A percentile compares a stretch with the other conserved stretches of the same genome.
phyloP scores from a whole-genome alignment of 2,888 invertebrate genomes.

The Lycia hirtaria region DNA sequence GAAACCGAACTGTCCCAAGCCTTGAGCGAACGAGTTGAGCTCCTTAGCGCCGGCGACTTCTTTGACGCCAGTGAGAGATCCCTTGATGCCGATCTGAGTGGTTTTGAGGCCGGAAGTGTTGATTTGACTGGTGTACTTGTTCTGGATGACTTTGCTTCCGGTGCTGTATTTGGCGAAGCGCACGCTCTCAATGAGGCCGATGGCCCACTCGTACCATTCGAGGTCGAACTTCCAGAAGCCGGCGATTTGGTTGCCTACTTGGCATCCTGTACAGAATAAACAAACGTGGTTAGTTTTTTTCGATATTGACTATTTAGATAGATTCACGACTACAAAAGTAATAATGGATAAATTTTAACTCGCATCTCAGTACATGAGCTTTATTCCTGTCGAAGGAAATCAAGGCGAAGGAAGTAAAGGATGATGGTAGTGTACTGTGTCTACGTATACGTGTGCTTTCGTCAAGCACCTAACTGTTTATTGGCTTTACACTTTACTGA shows the following conservation, averaged over 20 bases:
- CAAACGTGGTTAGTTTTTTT: not conserved
- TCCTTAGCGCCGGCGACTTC: conserved; percentile 22
- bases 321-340: too few species aligned
- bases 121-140: conserved; percentile 52
- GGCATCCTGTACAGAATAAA: conserved; percentile 72
- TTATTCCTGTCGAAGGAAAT: too few species aligned
- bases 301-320: too few species aligned
- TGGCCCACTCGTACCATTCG: conserved; percentile 85
- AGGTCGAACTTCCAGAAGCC: conserved; percentile 87
- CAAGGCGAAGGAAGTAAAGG: too few species aligned
- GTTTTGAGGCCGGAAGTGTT: conserved; percentile 40
- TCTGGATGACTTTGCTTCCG: conserved; percentile 55
- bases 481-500: too few species aligned
- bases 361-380: too few species aligned
- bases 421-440: too few species aligned
- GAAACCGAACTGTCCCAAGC: conserved; percentile 40
- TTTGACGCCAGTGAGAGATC: conserved; percentile 36
- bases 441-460: too few species aligned
- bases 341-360: too few species aligned
- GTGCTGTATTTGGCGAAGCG: conserved; percentile 65
- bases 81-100: conserved; percentile 46
- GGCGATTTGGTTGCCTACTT: conserved; percentile 82
- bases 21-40: conserved; percentile 23
- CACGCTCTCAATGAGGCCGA: conserved; percentile 72
- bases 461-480: too few species aligned